phyloP scores from a whole-genome alignment of 2,797 vertebrate species.

The Arrhamphus sclerolepis region DNA sequence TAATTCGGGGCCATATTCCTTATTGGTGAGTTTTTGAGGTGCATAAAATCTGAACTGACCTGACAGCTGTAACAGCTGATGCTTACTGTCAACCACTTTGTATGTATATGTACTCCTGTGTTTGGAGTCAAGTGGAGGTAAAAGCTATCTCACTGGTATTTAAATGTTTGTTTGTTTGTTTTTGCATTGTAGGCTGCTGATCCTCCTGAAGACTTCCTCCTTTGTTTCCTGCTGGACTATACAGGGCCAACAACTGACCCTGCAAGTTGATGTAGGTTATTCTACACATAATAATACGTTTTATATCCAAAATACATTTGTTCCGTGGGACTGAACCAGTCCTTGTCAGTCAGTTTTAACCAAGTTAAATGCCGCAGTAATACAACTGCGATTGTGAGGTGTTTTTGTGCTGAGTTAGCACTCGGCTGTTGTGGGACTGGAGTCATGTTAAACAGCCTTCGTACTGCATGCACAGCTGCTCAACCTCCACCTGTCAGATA shows the following conservation, averaged over 20 bases:
- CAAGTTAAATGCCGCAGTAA: background rate
- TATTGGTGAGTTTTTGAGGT: no score
- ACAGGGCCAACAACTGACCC: constrained; percentile 3
- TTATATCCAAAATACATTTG: background rate
- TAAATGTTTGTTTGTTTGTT: background rate
- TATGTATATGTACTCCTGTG: no score
- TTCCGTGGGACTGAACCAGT: constrained; percentile 8
- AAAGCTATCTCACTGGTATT: no score
- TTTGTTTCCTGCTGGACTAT: constrained; percentile 4
- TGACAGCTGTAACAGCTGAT: no score
- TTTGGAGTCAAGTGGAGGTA: no score
- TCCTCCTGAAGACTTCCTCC: background rate
- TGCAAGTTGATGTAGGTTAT: constrained; percentile 3
- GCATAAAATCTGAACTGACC: no score
- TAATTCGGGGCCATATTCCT: no score
- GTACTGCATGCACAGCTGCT: no score
- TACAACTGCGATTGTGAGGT: background rate
- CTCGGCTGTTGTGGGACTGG: constrained; percentile 2
- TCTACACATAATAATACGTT: background rate
- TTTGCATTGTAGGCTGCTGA: constrained; percentile 38
- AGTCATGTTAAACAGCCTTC: background rate
- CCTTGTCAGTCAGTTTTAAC: constrained; percentile 6
- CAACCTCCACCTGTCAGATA: no score
- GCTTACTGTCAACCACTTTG: no score
- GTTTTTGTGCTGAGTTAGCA: background rate